These are phyloP conservation scores for Campylomormyrus tamandua DNA, from an alignment of 2,113 vertebrate genomes.

Conservation along the genomic window DNA sequence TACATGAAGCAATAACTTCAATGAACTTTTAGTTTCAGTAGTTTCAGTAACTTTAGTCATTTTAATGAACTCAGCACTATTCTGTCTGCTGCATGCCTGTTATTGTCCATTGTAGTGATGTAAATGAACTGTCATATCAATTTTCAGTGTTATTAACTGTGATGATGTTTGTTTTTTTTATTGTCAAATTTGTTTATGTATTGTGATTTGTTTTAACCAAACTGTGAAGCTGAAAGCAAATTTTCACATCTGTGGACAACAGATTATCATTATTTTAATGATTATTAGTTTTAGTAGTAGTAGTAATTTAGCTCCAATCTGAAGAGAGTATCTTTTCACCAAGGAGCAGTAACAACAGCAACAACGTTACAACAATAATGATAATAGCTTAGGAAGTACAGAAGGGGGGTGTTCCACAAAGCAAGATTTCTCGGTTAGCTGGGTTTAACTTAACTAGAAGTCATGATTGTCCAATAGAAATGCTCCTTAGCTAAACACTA, in stretches of 20 bases:
- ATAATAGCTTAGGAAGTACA: too few species aligned
- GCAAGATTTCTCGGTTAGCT: too few species aligned
- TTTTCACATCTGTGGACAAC: neutral
- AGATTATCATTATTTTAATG: too few species aligned
- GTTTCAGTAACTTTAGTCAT: neutral
- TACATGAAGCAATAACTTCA: too few species aligned
- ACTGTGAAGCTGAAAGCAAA: neutral
- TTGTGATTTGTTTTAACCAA: neutral
- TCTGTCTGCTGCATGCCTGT: neutral
- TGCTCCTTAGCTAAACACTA: too few species aligned
- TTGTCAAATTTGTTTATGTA: neutral
- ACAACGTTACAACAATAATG: too few species aligned
- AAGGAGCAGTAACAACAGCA: too few species aligned
- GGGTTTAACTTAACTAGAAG: too few species aligned
- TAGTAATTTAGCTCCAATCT: too few species aligned
- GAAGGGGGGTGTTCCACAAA: too few species aligned
- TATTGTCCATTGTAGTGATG: neutral
- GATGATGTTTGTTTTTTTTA: neutral
- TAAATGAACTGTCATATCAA: neutral
- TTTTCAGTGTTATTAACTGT: neutral
- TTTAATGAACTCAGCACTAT: neutral
- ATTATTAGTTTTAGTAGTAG: neutral
- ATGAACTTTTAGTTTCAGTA: neutral
- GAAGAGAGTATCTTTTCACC: too few species aligned
- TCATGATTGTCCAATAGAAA: too few species aligned